Evolutionary conservation across 2,888 invertebrate species (phyloP), one percentile per base, ranked within the genome.

Genomic region (Dendrolimus houi): DNA sequence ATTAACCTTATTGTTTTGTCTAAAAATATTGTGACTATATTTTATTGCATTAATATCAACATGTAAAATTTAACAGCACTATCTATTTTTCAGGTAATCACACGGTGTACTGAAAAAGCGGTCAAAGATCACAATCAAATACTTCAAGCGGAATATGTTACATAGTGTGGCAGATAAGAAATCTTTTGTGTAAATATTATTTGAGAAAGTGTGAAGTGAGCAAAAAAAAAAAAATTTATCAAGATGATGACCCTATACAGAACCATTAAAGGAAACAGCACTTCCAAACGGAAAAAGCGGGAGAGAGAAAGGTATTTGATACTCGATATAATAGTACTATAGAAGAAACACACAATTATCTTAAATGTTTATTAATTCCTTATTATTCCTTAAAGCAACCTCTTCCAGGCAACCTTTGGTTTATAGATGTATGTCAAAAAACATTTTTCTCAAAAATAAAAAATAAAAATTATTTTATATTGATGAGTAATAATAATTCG

Each of bases 241-340:
- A 92, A 87, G 71, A 92, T 92, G 92, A 91, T 92, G 92, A 92
- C 92, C 68, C 60, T 92, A 56, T 92, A 92, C 71, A 79, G 92
- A 77, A 92, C 92, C 77, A 91, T 92, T 58, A 92, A 92, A 66
- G 92, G 92, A 41, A 91, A 88, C 40, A 87, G 91, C 56, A 91
- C 91, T 1, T 75, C 87, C 40, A 91, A 90, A 70, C 83, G 92
- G 68, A 90, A 89, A 77, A 85, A 87, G 71, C 76, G 92, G 56
- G 92, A 92, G 68, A 82, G 92, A 80, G 59, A 59, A 65, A 92
- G 91, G 91, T 91, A 60, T 65, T 70, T 54, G 8, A 29, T 29
- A 29, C 29, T 29, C 6, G 17, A 17, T 17, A 17, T 17, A 17
- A 17, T 17, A 17, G 0, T 17, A 17, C 17, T 17, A 17, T 17